Conservation (phyloP, 2,888 invertebrate species). For the Heliconius ismenius region DNA sequence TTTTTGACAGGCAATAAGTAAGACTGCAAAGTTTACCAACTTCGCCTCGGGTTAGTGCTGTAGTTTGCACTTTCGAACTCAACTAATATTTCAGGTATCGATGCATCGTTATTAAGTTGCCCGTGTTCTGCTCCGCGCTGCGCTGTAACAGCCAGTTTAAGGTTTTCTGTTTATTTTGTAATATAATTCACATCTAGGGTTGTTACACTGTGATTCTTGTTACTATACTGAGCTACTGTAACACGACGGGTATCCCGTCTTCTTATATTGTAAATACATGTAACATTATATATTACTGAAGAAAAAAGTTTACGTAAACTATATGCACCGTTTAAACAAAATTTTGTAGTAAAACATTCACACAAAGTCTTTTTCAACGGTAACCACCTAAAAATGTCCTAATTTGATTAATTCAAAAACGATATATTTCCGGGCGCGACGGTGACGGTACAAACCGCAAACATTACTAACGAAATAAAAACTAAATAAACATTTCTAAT, state of each 20-base stretch:
- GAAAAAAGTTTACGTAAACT: too few relatives aligned
- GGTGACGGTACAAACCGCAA: not conserved
- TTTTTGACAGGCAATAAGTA: conserved; percentile 45
- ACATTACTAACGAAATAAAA: conserved; percentile 17
- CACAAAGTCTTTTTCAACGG: too few relatives aligned
- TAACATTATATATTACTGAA: too few relatives aligned
- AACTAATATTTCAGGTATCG: conserved; percentile 44
- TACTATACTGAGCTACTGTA: too few relatives aligned
- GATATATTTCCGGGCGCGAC: conserved; percentile 9
- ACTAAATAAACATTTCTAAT: conserved; percentile 15
- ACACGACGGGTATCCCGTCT: too few relatives aligned
- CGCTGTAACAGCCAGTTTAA: conserved; percentile 4
- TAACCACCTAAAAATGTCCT: not conserved
- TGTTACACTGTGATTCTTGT: too few relatives aligned
- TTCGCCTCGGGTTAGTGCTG: conserved; percentile 40
- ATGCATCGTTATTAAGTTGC: conserved; percentile 45
- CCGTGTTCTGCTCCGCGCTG: not conserved
- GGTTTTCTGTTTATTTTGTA: conserved; percentile 12
- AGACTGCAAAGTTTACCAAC: conserved; percentile 40
- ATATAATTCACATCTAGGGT: too few relatives aligned
- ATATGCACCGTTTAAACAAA: too few relatives aligned
- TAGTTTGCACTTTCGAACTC: conserved; percentile 46
- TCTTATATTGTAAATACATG: too few relatives aligned
- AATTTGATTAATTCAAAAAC: conserved; percentile 13
- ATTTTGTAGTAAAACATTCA: too few relatives aligned